Evolutionary conservation across 2,113 vertebrate genomes (phyloP).

Genomic region (Sardina pilchardus): DNA sequence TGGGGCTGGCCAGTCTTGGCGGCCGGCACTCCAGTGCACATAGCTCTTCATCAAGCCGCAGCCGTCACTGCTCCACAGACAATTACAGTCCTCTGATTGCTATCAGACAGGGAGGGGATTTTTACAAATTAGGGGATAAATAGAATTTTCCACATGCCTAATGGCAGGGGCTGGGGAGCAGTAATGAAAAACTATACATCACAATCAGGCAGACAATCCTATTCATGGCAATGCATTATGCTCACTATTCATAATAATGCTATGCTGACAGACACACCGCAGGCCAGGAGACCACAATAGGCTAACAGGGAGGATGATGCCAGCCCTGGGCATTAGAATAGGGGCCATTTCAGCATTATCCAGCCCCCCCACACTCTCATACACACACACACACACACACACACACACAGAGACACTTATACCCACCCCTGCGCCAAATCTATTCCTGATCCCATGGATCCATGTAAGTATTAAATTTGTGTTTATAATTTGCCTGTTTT

Average conservation of each 20-base stretch:
- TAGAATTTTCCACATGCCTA: constrained; percentile 97
- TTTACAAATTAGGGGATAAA: constrained; percentile 99
- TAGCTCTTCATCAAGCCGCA: constrained; percentile 98
- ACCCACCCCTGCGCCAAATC: not conserved
- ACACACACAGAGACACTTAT: not conserved
- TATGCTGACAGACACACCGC: constrained; percentile 71
- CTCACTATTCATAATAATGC: constrained; percentile 94
- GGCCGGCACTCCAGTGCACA: constrained; percentile 75
- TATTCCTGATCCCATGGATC: constrained; percentile 20
- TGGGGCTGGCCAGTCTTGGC: constrained; percentile 70
- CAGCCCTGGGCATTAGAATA: constrained; percentile 38
- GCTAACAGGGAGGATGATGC: constrained; percentile 48
- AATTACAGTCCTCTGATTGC: constrained; percentile 98
- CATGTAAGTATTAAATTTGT: constrained; percentile 44
- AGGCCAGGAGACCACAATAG: constrained; percentile 28
- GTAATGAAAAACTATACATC: constrained; percentile 99
- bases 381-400: not conserved
- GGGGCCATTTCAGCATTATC: constrained; percentile 26
- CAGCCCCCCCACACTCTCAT: not conserved
- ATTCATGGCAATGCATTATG: constrained; percentile 95
- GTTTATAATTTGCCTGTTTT: constrained; percentile 43
- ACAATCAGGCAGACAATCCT: constrained; percentile 98
- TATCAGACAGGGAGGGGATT: constrained; percentile 93
- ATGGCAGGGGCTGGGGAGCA: constrained; percentile 90
- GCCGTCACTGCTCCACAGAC: constrained; percentile 88